Evolutionary conservation across 2,797 vertebrate species (phyloP), one percentile per base, ranked within the genome.

Genomic region (Sciurus vulgaris): DNA sequence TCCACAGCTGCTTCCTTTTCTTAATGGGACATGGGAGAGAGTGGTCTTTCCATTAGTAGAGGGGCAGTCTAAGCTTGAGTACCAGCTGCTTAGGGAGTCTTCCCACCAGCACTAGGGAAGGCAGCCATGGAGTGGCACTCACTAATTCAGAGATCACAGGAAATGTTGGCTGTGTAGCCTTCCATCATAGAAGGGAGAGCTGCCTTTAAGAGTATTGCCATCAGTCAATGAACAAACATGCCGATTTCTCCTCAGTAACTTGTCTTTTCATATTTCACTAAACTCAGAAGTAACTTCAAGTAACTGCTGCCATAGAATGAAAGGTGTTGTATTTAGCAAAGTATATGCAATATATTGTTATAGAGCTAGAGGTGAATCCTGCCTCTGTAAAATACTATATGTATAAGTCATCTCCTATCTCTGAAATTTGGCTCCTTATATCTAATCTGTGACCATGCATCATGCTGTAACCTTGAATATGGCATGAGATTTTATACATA

Each of bases 71-170:
- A 47, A 24, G 14, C 0, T 0, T 72, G 22, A 47, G 33, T 17
- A 26, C 24, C 63, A 13, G 26, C 51, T 70, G 3, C 15, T 72
- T 82, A 67, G 30, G 18, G 15, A 24, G 26, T 7, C 41, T 51
- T 8, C 41, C 11, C 1, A 30, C 18, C 35, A 56, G 33, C 2
- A 0, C 4, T 28, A 2, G 59, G 13, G 49, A 41, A 15, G 11
- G 14, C 59, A 63, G 47, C 35, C 86, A 33, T 26, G 10, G 3
- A 13, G 22, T 3, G 1, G 2, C 51, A 20, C 47, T 67, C 28
- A 30, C 12, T 69, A 49, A 38, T 22, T 33, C 15, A 44, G n/a
- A 76, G 33, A n/a, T 74, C 65, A 24, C 0, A 12, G n/a, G 20
- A 47, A 51, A 67, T 30, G 6, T 10, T 51, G 41, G 41, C 54